Conservation (phyloP, 1,140 invertebrate species). For the Matsumurasca onukii region DNA sequence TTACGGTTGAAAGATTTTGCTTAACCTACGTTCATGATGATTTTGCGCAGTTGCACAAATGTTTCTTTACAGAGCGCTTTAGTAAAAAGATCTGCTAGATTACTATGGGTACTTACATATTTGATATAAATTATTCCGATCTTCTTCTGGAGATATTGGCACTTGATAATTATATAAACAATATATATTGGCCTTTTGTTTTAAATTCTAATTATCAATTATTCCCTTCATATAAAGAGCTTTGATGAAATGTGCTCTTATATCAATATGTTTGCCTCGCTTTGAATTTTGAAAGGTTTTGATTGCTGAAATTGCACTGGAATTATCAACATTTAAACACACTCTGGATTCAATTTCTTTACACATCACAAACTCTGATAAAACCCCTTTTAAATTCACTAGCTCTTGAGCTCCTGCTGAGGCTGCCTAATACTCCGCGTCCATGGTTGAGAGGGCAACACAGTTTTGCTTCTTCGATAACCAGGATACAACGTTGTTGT, state of each 20-base stretch:
- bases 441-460: conserved; percentile 46
- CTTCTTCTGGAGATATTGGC: too few relatives aligned
- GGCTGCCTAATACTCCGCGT: conserved; percentile 48
- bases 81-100: conserved; percentile 14
- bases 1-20: background rate
- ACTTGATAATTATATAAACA: too few relatives aligned
- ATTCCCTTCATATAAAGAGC: background rate
- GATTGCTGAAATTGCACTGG: conserved; percentile 37
- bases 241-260: conserved; percentile 18
- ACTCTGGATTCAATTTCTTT: background rate
- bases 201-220: too few relatives aligned
- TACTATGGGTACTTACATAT: background rate
- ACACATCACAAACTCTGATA: conserved; percentile 28
- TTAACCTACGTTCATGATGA: background rate
- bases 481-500: conserved; percentile 42
- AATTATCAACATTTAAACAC: conserved; percentile 42
- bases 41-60: background rate
- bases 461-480: conserved; percentile 43
- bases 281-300: conserved; percentile 46
- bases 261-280: conserved; percentile 47
- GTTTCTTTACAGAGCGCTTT: conserved; percentile 11
- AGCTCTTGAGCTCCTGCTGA: conserved; percentile 40
- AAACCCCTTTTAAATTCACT: conserved; percentile 40
- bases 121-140: too few relatives aligned
- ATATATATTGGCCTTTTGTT: too few relatives aligned